phyloP scores from a whole-genome alignment of 1,140 invertebrate species.

The Diorhabda sublineata region DNA sequence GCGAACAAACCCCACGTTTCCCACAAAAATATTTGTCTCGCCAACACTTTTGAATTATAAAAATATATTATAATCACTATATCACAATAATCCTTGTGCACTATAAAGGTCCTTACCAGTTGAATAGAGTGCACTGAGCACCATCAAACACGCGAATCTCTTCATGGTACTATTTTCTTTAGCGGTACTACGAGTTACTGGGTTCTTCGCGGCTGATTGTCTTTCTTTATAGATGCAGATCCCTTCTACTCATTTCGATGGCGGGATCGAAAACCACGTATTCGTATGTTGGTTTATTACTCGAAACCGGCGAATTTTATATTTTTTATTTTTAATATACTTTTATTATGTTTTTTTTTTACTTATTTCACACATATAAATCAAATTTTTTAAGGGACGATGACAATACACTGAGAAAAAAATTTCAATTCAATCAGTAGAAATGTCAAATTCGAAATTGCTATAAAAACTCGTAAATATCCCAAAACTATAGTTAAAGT shows the following conservation, averaged over 20 bases:
- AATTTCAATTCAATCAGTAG: no score
- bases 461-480: no score
- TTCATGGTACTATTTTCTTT: constrained; percentile 31
- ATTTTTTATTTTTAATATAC: background rate
- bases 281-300: background rate
- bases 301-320: background rate
- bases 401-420: no score
- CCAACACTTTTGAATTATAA: background rate
- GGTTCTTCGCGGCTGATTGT: constrained; percentile 24
- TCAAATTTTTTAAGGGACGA: no score
- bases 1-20: background rate
- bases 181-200: constrained; percentile 23
- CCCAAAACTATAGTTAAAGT: no score
- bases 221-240: constrained; percentile 33
- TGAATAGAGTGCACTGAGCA: constrained; percentile 39
- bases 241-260: constrained; percentile 22
- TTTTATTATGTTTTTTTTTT: no score
- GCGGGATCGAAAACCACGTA: constrained; percentile 6
- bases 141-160: constrained; percentile 41
- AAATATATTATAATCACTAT: background rate
- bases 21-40: background rate
- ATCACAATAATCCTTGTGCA: background rate
- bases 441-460: no score
- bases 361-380: no score
- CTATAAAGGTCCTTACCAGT: background rate